phyloP scores from a whole-genome alignment of 2,797 vertebrate genomes.

The Hemitrygon akajei region DNA sequence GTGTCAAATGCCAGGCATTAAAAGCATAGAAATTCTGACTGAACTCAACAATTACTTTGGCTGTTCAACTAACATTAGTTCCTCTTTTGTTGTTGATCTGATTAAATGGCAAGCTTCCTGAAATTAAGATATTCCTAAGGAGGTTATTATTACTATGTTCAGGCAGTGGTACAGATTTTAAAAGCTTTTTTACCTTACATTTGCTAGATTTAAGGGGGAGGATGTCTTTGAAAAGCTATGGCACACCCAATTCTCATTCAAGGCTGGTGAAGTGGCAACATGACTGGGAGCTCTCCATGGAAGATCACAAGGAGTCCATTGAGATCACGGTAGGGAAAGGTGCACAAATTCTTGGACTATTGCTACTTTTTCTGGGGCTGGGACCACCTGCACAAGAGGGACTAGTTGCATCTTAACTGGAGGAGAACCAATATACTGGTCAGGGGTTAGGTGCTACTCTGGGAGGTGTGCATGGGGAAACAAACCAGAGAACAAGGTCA shows the following conservation, averaged over 20 bases:
- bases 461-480: no score
- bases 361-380: no score
- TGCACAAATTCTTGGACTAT: neutral
- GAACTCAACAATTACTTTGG: neutral
- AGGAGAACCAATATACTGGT: no score
- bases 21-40: neutral
- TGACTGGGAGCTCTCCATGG: neutral
- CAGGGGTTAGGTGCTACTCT: no score
- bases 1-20: neutral
- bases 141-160: neutral
- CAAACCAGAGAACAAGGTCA: no score
- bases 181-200: neutral
- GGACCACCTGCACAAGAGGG: no score
- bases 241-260: neutral
- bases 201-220: neutral
- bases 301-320: neutral
- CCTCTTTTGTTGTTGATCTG: neutral
- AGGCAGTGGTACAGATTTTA: neutral
- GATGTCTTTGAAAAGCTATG: neutral
- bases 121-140: neutral
- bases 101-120: neutral
- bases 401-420: no score
- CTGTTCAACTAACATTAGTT: neutral
- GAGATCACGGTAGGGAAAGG: neutral
- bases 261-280: neutral